Percentiles rank a stretch among this genome's conserved stretches.
phyloP scores from a whole-genome alignment of 1,140 invertebrate species.

The Penaeus indicus region DNA sequence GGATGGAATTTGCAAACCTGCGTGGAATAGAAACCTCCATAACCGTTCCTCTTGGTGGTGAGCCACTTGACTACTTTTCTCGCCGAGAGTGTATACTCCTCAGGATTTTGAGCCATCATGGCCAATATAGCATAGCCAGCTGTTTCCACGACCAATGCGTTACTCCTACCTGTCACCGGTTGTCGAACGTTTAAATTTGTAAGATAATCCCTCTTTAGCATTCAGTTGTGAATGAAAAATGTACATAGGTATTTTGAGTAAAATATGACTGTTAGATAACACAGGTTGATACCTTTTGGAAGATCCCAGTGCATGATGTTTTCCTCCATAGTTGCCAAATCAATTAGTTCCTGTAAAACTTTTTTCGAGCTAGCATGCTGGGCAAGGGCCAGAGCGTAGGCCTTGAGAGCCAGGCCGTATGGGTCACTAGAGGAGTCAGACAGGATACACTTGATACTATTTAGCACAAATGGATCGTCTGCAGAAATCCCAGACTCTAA shows the following conservation, averaged over 20 bases:
- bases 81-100: not conserved
- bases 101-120: constrained; percentile 70
- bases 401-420: constrained; percentile 75
- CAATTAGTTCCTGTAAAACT: constrained; percentile 62
- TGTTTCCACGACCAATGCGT: constrained; percentile 78
- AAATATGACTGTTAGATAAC: not conserved
- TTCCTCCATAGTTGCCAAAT: constrained; percentile 64
- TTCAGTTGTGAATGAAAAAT: not conserved
- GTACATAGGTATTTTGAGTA: not conserved
- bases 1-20: constrained; percentile 2
- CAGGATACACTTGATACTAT: no score
- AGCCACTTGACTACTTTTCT: constrained; percentile 50
- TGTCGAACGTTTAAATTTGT: constrained; percentile 47
- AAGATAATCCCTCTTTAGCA: constrained; percentile 2
- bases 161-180: constrained; percentile 68
- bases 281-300: not conserved
- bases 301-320: constrained; percentile 71
- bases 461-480: no score
- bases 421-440: constrained; percentile 68
- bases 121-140: constrained; percentile 82
- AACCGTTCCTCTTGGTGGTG: constrained; percentile 40
- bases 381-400: constrained; percentile 77
- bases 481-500: constrained; percentile 62
- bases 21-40: constrained; percentile 31
- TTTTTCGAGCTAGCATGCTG: constrained; percentile 67